Evolutionary conservation across 2,888 invertebrate genomes (phyloP), one percentile per base, ranked within the genome.

Genomic region (Lasioglossum morio): DNA sequence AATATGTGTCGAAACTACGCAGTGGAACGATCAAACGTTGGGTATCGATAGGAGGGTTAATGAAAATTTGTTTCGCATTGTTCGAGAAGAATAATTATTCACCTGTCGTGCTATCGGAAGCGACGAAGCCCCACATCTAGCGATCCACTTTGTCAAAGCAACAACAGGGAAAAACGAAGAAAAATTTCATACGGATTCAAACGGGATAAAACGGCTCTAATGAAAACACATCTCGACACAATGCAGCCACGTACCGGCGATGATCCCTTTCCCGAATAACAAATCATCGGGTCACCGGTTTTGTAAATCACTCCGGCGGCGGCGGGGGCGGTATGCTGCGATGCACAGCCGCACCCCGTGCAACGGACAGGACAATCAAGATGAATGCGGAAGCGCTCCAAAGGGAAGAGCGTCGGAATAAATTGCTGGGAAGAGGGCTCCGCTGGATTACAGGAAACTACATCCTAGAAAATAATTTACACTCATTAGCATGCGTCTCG

Each of bases 391-490:
- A 37, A 69, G 12, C 69, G 69, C 69, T 37, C 69, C n/a, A 69
- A 69, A 69, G 37, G 69, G 37, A 69, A 37, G 37, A 69, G 48
- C 60, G 48, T 63, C 72, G 82, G 30, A 72, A 72, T 48, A 72
- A 75, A 83, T 83, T 81, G 75, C 82, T 76, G 60, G 72, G 60
- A 53, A 48, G 69, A 75, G 57, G 60, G 34, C 19, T 23, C 8
- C 37, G 43, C 43, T 37, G 77, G 69, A 77, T 82, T 74, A 77
- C 82, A 63, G 72, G 57, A 57, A n/a, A 23, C 66, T 77, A 73
- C 66, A 81, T 70, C 77, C 77, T 60, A 69, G 84, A 77, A 83
- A 83, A 82, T 82, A 76, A 83, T 83, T 76, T 72, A 23, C n/a
- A 46, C 83, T 83, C 85, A 72, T 85, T 69, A 75, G 72, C 78